A percentile compares a stretch with the other conserved stretches of the same genome.
These are phyloP conservation scores for Dipus sagitta DNA, from an alignment of 2,797 vertebrate genomes.

Conservation along the genomic window DNA sequence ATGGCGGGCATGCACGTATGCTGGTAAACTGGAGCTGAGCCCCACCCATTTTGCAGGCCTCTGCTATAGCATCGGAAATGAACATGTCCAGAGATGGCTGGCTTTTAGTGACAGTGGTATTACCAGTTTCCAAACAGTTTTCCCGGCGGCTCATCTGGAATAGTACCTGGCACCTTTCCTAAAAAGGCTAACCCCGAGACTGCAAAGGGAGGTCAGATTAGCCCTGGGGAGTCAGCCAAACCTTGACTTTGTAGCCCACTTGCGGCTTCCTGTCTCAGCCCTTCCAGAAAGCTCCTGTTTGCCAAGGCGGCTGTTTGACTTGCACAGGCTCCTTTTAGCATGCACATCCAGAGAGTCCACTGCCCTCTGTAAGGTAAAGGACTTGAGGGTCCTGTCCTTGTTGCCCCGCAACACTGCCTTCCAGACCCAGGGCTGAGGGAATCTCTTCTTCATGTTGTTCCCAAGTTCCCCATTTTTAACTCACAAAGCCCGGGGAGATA, in stretches of 20 bases:
- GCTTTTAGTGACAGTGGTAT: background rate
- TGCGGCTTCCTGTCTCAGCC: background rate
- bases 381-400: background rate
- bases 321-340: background rate
- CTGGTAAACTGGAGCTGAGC: background rate
- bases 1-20: background rate
- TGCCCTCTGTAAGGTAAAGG: rapidly evolving
- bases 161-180: background rate
- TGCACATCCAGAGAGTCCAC: rapidly evolving
- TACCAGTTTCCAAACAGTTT: background rate
- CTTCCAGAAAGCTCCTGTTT: background rate
- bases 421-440: background rate
- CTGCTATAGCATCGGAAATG: background rate
- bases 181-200: background rate
- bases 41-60: background rate
- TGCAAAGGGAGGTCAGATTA: rapidly evolving
- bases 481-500: background rate
- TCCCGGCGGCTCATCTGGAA: background rate
- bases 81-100: background rate
- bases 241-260: too few species aligned
- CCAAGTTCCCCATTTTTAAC: background rate
- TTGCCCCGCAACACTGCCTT: background rate
- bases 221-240: background rate
- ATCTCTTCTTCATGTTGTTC: background rate
- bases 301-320: background rate